Base-by-base conservation (phyloP, 2,888 invertebrate species). In the Minunthozetes semirufus region DNA sequence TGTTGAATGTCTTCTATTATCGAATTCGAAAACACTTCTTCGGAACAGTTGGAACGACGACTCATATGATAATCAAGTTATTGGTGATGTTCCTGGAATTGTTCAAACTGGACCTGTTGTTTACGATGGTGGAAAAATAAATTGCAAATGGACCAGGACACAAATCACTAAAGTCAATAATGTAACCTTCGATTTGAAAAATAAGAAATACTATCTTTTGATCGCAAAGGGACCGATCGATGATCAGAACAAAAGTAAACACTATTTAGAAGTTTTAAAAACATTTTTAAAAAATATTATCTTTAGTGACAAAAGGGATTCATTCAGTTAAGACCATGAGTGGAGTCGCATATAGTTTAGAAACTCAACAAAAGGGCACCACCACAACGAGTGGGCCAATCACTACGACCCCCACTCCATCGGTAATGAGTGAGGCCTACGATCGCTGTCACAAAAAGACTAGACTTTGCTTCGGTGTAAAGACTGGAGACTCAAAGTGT, bases 1-100 rank as follows among this genome's bases (percentile, higher is more conserved):
- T 0, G 88, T 91, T 81, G 93, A 92, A 81, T 92, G 92, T 81
- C 87, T 89, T 5, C 86, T 88, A 72, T 87, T 88, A 17, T 50
- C 56, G 78, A 87, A 86, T 53, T 87, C 87, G 4, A 82, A 85
- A 72, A 77, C 81, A 19, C 79, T 83, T 33, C 81, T 87, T 8
- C 61, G 59, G 48, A 68, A 76, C n/a, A 76, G 76, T 72, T 76
- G 75, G 63, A 76, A 76, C 38, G 9, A 17, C 0, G 63, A 25
- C 1, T 5, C 13, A 3, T 19, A 25, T n/a, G 4, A 15, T n/a
- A 63, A 63, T 63, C 2, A 33, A 33, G 63, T 63, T 33, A 33
- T 63, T 19, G 33, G 19, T 63, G 33, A 29, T 63, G 33, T 63
- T 4, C 4, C 8, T 17, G 63, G 63, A n/a, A n/a, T 63, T n/a